These are phyloP conservation scores for Dicentrarchus labrax DNA, from an alignment of 2,113 vertebrate genomes.

Conservation along the genomic window DNA sequence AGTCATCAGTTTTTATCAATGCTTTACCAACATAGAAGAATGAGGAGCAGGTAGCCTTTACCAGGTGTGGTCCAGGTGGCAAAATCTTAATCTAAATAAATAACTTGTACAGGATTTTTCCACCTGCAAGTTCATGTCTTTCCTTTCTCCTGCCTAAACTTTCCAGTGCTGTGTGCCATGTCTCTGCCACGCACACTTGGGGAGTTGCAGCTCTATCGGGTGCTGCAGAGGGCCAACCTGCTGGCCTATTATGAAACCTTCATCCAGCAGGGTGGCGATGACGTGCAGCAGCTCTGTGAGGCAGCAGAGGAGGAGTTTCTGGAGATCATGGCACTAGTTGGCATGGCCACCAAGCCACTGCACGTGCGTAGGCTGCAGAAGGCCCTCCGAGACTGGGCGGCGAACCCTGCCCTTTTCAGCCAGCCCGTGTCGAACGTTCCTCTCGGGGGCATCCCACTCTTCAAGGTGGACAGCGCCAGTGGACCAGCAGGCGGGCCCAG, in stretches of 20 bases:
- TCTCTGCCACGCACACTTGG: conserved; percentile 96
- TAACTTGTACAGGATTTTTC: conserved; percentile 37
- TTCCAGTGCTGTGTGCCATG: conserved; percentile 83
- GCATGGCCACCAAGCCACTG: conserved; percentile 98
- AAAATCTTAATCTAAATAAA: conserved; percentile 20
- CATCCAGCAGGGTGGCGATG: conserved; percentile 99
- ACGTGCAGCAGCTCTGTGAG: conserved; percentile 97
- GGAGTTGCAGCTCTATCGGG: conserved; percentile 96
- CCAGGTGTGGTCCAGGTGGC: conserved; percentile 16
- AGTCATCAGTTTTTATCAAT: neutral
- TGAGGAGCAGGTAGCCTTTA: neutral
- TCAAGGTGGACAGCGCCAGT: conserved; percentile 89
- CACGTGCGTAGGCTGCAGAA: conserved; percentile 97
- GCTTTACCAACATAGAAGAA: neutral
- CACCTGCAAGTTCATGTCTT: conserved; percentile 48
- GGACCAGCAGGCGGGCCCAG: conserved; percentile 74
- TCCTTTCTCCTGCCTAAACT: conserved; percentile 48
- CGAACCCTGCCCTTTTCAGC: conserved; percentile 94
- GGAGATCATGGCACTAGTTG: conserved; percentile 99
- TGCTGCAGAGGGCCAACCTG: conserved; percentile 95
- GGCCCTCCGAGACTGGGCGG: conserved; percentile 95
- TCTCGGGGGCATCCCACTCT: conserved; percentile 91
- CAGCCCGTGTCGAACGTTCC: conserved; percentile 91
- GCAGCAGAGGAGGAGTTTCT: conserved; percentile 97
- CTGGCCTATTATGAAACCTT: conserved; percentile 98